These are phyloP conservation scores for Hyaena hyaena DNA, from an alignment of 2,113 vertebrate genomes.

Conservation along the genomic window DNA sequence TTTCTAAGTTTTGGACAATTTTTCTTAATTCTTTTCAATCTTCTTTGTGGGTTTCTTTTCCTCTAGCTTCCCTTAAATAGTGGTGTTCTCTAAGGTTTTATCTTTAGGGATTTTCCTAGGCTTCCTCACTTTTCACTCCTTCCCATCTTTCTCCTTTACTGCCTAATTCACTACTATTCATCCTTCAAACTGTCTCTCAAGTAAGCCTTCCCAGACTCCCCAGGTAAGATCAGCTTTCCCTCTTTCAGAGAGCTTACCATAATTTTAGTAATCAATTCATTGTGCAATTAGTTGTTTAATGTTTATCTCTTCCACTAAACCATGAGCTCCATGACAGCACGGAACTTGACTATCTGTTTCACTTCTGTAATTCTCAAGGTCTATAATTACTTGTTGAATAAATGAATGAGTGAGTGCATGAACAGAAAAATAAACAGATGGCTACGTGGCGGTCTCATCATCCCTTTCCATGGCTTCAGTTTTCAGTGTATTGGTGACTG, in stretches of 20 bases:
- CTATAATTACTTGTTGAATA: neutral
- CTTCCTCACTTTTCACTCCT: neutral
- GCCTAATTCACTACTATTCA: neutral
- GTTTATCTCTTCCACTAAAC: neutral
- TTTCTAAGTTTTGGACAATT: neutral
- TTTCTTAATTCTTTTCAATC: neutral
- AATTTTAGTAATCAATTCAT: neutral
- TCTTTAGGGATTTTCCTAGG: neutral
- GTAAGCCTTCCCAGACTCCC: neutral
- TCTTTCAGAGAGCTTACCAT: neutral
- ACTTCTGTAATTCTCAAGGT: neutral
- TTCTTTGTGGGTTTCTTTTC: neutral
- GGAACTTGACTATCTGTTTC: neutral
- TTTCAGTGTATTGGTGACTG: neutral
- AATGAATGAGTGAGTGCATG: neutral
- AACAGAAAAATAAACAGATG: neutral
- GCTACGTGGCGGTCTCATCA: neutral
- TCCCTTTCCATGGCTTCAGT: neutral
- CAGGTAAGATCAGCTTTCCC: neutral
- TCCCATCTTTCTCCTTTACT: neutral
- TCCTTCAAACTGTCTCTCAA: neutral
- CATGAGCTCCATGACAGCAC: neutral
- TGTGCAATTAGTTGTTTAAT: conserved; percentile 11
- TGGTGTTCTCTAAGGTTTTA: neutral
- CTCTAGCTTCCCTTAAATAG: neutral